A percentile compares a stretch with the other conserved stretches of the same genome.
Evolutionary conservation across 2,113 vertebrate genomes (phyloP).

Genomic region (Amia ocellicauda): DNA sequence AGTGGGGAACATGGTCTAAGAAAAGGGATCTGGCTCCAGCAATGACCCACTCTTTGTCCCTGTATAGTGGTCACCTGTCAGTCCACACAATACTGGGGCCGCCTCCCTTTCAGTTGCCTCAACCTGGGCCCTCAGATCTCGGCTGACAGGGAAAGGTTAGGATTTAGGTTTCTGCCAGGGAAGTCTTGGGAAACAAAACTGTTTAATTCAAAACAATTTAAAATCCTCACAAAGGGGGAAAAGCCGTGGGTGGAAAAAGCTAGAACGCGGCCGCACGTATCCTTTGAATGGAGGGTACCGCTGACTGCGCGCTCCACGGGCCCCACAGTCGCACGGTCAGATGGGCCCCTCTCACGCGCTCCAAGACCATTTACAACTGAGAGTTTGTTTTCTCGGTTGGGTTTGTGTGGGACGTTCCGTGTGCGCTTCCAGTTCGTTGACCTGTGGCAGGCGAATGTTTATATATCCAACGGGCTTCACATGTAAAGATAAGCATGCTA

Average conservation of each 20-base stretch:
- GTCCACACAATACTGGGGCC: conserved; percentile 51
- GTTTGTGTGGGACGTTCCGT: too few relatives aligned
- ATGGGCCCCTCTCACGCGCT: neutral
- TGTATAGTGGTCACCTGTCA: conserved; percentile 76
- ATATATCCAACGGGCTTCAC: too few relatives aligned
- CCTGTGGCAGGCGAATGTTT: too few relatives aligned
- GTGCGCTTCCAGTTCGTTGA: too few relatives aligned
- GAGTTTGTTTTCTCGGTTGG: too few relatives aligned
- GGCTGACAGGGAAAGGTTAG: conserved; percentile 47
- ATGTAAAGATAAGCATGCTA: too few relatives aligned
- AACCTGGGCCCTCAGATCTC: conserved; percentile 46
- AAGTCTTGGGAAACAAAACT: conserved; percentile 41
- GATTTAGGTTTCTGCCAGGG: conserved; percentile 53
- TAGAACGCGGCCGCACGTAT: conserved; percentile 13
- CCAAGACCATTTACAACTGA: too few relatives aligned
- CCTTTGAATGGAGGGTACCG: neutral
- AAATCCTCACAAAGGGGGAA: conserved; percentile 30
- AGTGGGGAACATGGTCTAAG: conserved; percentile 71
- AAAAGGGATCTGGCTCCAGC: conserved; percentile 67
- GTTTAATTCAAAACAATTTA: conserved; percentile 30
- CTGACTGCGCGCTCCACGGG: conserved; percentile 9
- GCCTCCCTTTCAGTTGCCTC: conserved; percentile 41
- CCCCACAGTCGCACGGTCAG: neutral
- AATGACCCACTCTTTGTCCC: conserved; percentile 74
- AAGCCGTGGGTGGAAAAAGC: conserved; percentile 23